Evolutionary conservation across 2,797 vertebrate species (phyloP), one percentile per base, ranked within the genome.

Genomic region (Liasis olivaceus): DNA sequence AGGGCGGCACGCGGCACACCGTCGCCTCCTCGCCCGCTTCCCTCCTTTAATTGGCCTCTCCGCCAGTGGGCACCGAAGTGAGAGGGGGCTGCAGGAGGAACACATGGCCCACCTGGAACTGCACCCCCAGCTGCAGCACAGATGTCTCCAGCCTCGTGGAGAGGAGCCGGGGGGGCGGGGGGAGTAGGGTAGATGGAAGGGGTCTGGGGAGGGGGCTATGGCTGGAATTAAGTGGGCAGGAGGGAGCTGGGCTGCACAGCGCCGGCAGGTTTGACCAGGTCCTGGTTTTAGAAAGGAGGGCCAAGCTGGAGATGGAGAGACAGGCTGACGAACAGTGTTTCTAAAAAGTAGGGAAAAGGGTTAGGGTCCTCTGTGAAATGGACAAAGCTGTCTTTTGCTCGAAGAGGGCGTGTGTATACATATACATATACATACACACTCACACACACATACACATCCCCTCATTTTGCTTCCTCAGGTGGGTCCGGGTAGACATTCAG

Each of bases 91-190:
- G 98, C 98, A 98, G 98, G 98, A 98, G 97, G 97, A 97, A 97
- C 98, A 98, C 98, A 98, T 98, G 98, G 96, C 93, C 91, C 97
- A 99, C 98, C 98, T 98, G 98, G 98, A 97, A 97, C 97, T 97
- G 97, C 96, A 97, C 97, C 96, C 97, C 97, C 92, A 97, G 97
- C 95, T 95, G 97, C 94, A 15, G 97, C 98, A 98, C 99, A 99
- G 98, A 98, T 99, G 99, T 98, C 98, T 90, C 94, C 91, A 94
- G 97, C 96, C 96, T 97, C 97, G 96, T 59, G 91, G 92, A 94
- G 95, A 63, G 92, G 91, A 94, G 95, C 96, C 85, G 31, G 24
- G 17, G 3, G 4, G 42, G 58, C 8, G 2, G 24, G 62, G 91
- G 3, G 63, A 93, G 94, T 90, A 0, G 87, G 62, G 0, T 28